Base-by-base conservation (phyloP, 1,140 invertebrate species). In the Maniola jurtina region DNA sequence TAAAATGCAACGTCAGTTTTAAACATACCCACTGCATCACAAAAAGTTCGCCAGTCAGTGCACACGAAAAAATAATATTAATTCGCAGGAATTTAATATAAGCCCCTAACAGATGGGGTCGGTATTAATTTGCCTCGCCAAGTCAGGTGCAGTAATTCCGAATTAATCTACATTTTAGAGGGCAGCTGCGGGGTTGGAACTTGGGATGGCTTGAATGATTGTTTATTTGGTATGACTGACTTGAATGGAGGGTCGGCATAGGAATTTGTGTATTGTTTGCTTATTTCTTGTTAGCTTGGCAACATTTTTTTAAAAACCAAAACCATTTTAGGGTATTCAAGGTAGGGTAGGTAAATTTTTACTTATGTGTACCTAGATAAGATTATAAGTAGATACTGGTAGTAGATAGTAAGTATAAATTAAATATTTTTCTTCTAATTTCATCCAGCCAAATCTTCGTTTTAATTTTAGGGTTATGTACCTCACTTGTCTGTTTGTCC, bases 31-130 rank as follows among this genome's bases (percentile, higher is more conserved):
- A 25, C 0, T 48, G 25, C 14, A 52, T 15, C 48, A 10, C 25
- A 25, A n/a, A 52, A 16, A 52, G 0, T 4, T 25, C 25, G 1
- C 1, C 1, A 25, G 25, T 25, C 54, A 34, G 13, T 55, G 54
- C 72, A 69, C 13, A 48, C 50, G n/a, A 64, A 77, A 81, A 79
- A 83, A 77, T 81, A 78, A 80, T 77, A 83, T 83, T 81, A 86
- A 83, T 87, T 73, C 75, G 76, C 76, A 71, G 80, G 81, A 83
- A 84, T 85, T 77, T 80, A 81, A 84, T 83, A 80, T 84, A 85
- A 87, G 80, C 84, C 83, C 73, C 71, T 69, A 56, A 57, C 62
- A 85, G 80, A 83, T 83, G 81, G 77, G 79, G 76, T 66, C 69
- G 66, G 72, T 64, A 80, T 77, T 82, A 81, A 80, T 83, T 80